Conservation (phyloP, 2,888 invertebrate genomes). For the Hoplodrina blanda region DNA sequence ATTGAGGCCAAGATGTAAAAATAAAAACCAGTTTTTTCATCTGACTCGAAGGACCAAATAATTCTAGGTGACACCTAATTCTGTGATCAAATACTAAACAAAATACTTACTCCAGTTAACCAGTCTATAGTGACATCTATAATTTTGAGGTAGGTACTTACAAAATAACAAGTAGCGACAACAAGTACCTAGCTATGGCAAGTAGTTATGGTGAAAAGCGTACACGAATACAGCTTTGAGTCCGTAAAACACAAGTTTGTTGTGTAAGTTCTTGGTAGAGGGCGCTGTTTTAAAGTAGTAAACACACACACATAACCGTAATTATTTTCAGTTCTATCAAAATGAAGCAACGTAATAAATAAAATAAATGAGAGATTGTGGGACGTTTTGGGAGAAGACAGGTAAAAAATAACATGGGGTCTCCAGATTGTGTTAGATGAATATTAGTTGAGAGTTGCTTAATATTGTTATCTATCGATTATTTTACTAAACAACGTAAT, state of each 20-base stretch:
- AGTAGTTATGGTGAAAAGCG: background rate
- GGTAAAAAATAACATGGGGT: background rate
- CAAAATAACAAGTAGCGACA: background rate
- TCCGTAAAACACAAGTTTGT: background rate
- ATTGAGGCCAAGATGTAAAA: too few species aligned
- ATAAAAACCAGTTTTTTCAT: background rate
- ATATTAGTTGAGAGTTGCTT: too few species aligned
- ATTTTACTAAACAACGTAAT: background rate
- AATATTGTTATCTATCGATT: background rate
- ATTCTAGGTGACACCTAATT: background rate
- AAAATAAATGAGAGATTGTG: too few species aligned
- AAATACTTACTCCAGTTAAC: background rate
- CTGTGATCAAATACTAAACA: background rate
- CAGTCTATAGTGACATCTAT: constrained; percentile 6
- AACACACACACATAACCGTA: too few species aligned
- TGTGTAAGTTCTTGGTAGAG: background rate
- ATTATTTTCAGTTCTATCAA: too few species aligned
- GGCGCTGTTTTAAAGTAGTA: constrained; percentile 18
- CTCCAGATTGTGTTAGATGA: background rate
- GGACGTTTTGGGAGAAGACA: too few species aligned
- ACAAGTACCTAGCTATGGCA: too few species aligned
- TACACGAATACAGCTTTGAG: background rate
- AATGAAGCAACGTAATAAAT: too few species aligned
- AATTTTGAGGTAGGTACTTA: background rate
- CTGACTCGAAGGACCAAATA: background rate